Evolutionary conservation across 2,888 invertebrate genomes (phyloP), one percentile per base, ranked within the genome.

Genomic region (Matsumyia berberina): DNA sequence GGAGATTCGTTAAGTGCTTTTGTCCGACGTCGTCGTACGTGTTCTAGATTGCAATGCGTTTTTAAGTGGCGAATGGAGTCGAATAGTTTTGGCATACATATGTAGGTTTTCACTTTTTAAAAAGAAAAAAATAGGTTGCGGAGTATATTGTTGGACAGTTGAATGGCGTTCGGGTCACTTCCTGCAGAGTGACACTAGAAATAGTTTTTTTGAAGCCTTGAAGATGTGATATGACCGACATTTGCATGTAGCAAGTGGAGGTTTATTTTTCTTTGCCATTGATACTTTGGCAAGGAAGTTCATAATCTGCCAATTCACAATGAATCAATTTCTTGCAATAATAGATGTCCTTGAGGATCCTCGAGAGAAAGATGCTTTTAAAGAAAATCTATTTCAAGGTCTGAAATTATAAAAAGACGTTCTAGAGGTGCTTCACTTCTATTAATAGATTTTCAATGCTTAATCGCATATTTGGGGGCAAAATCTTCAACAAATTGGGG

Each of bases 1-100:
- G 53, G 60, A 72, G 49, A 70, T 44, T 77, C 58, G 66, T 78
- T 78, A 72, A 83, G 78, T 78, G 82, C 55, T 73, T 67, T 73
- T 73, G 78, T 67, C 46, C 66, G 4, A 24, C 24, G 77, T 55
- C 44, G 33, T 17, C 46, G 19, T 72, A 60, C 67, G 82, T 73
- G 78, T 46, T 72, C 66, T 53, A 82, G 77, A 66, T 77, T 77
- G 24, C n/a, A n/a, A 44, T 72, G 64, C 44, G 72, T 66, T 72
- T 73, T 73, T 17, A 55, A 70, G 57, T 80, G 66, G 51, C 33
- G 17, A 72, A 44, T 12, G 5, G 29, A 58, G 57, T 49, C 39
- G 31, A 42, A 57, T 42, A 42, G 39, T 62, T 53, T 46, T 46
- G 49, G 55, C 19, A 55, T 19, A 51, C 5, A 8, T 60, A 57